A percentile compares a stretch with the other conserved stretches of the same genome.
These are phyloP conservation scores for Leuciscus idus DNA, from an alignment of 2,113 vertebrate genomes.

Conservation along the genomic window DNA sequence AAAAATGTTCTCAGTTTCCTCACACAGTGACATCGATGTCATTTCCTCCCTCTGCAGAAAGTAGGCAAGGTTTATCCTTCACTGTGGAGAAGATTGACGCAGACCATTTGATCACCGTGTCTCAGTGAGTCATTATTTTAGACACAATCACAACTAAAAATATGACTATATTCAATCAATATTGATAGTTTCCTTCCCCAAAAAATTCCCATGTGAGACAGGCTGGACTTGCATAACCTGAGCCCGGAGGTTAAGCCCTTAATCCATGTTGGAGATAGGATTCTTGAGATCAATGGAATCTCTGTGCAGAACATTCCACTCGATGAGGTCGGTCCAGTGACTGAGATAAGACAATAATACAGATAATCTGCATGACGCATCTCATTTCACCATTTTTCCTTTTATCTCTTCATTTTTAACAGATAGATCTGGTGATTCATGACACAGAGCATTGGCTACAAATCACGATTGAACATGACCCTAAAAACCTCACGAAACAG, in stretches of 20 bases:
- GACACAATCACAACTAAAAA: neutral
- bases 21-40: constrained; percentile 94
- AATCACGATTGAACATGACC: constrained; percentile 92
- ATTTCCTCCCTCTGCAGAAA: constrained; percentile 83
- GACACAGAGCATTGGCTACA: constrained; percentile 89
- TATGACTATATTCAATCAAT: neutral
- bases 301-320: constrained; percentile 85
- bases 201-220: constrained; percentile 46
- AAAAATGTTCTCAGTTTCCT: constrained; percentile 76
- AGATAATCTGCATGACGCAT: neutral
- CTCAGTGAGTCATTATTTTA: constrained; percentile 79
- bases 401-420: neutral
- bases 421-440: constrained; percentile 90
- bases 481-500: constrained; percentile 66
- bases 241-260: constrained; percentile 87
- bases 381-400: neutral
- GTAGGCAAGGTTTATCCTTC: constrained; percentile 82
- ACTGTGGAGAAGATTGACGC: constrained; percentile 80
- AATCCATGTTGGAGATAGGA: constrained; percentile 86
- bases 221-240: constrained; percentile 83
- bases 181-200: neutral
- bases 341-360: neutral
- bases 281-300: constrained; percentile 92
- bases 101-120: constrained; percentile 81
- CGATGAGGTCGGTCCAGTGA: constrained; percentile 81